Base-by-base conservation (phyloP, 1,140 invertebrate genomes). In the Frieseomelitta varia region DNA sequence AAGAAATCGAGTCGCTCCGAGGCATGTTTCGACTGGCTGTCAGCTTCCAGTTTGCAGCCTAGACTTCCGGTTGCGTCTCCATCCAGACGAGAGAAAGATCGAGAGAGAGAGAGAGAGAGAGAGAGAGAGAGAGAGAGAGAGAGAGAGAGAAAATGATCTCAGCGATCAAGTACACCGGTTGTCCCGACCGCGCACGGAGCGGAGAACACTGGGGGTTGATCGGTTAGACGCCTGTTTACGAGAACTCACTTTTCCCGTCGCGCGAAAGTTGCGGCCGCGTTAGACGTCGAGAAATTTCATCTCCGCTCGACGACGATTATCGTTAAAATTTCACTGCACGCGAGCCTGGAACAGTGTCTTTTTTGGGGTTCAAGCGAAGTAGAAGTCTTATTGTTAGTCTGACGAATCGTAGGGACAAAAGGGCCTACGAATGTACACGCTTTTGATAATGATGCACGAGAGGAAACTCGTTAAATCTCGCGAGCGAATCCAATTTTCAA, bases 41-140 rank as follows among this genome's bases (percentile, higher is more conserved):
- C 83, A 71, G 86, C 80, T 75, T 87, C 79, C 86, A 89, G 87
- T 89, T 89, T 89, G 80, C 84, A 89, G 76, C 83, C 65, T 72
- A 87, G 88, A 68, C 76, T 79, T 58, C 67, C 67, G 67, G 27
- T 27, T 19, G 68, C 67, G 27, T 56, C 56, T 75, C 2, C 61
- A 47, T 27, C 56, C 12, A 30, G 27, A 47, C 51, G 0, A 56
- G n/a, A n/a, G n/a, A n/a, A n/a, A n/a, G n/a, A n/a, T n/a, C n/a
- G n/a, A n/a, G n/a, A n/a, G n/a, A n/a, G n/a, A n/a, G n/a, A n/a
- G n/a, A n/a, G n/a, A n/a, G n/a, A n/a, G n/a, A n/a, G n/a, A n/a
- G n/a, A n/a, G n/a, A n/a, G n/a, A n/a, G n/a, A n/a, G n/a, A n/a
- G n/a, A n/a, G n/a, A n/a, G n/a, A n/a, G n/a, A n/a, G n/a, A n/a